Evolutionary conservation across 2,797 vertebrate species (phyloP), one percentile per base, ranked within the genome.

Genomic region (Danio tinwini): DNA sequence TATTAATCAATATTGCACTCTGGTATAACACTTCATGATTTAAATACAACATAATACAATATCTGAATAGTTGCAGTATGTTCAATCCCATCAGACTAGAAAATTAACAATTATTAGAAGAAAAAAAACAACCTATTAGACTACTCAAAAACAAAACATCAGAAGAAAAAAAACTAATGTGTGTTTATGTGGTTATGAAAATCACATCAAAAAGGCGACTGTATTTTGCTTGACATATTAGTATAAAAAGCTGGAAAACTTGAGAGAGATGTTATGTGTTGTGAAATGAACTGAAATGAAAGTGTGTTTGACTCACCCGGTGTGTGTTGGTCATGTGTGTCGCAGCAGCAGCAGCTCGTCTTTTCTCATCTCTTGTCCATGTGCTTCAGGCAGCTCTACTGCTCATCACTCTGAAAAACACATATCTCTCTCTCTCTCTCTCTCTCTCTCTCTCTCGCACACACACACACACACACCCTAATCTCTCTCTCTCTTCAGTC

Each of bases 301-400:
- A 16, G 19, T 70, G 5, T 52, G 55, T 4, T 62, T 40, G 4
- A 79, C 76, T 71, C 37, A 79, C 76, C 76, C 55, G 62, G 10
- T 12, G 76, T 77, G 42, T 62, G 40, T 59, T 17, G 37, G 52
- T 47, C 9, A 45, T 6, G 37, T 37, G 2, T 29, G 14, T 10
- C 47, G 29, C 44, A 52, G 29, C 65, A 21, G 17, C 45, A 21
- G 37, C 21, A 45, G 21, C 53, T 40, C 53, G 59, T 77, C 75
- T 77, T 8, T 29, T 29, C 29, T 29, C 29, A 29, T 29, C 7
- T 47, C 11, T 47, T 10, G 49, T 52, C 55, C 71, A 61, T 74
- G 67, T 70, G 64, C 55, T 70, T 39, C 67, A 29, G 45, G 19
- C 67, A 71, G 76, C 58, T 78, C 56, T 70, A 71, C 39, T 3